Evolutionary conservation across 2,797 vertebrate species (phyloP), one percentile per base, ranked within the genome.

Genomic region (Rhinogobio ventralis): DNA sequence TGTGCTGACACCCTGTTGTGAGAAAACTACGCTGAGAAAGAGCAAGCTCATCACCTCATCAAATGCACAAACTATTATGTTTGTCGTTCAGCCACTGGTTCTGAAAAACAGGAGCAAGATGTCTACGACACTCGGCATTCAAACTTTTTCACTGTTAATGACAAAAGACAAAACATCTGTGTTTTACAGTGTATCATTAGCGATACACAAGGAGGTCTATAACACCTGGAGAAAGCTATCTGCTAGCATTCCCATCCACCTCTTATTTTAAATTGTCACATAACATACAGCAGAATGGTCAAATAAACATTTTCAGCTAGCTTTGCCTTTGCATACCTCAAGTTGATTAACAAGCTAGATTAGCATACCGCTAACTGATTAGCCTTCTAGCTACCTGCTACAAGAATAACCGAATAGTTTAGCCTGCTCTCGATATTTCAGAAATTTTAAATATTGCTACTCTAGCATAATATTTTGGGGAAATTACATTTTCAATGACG

Each of bases 41-140:
- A 85, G 86, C 68, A 83, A 88, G 72, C 78, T 86, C 79, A 79
- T 86, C 77, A 84, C 64, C 60, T 49, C 60, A 85, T 51, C 86
- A 72, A 49, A 53, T n/a, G n/a, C 49, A 60, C 67, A 78, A 77
- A 71, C 67, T 57, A 80, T 67, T 77, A 84, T 73, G 73, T 51
- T 57, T 51, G 68, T 57, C 23, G 23, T 77, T 86, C 66, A 72
- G 78, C 78, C 71, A 74, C 72, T 69, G 66, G 71, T 71, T 80
- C 23, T 4, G 17, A 75, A 60, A 66, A 69, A 77, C 23, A 57
- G 19, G 53, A 83, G 51, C 73, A 72, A 76, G 72, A 45, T 23
- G 57, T 75, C 73, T 64, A 76, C 1, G 0, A 13, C 8, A 23
- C 42, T 28, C 17, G 45, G 55, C 39, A 67, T 67, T 19, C 57